Evolutionary conservation across 1,140 invertebrate genomes (phyloP).

Genomic region (Orchestia grillus): DNA sequence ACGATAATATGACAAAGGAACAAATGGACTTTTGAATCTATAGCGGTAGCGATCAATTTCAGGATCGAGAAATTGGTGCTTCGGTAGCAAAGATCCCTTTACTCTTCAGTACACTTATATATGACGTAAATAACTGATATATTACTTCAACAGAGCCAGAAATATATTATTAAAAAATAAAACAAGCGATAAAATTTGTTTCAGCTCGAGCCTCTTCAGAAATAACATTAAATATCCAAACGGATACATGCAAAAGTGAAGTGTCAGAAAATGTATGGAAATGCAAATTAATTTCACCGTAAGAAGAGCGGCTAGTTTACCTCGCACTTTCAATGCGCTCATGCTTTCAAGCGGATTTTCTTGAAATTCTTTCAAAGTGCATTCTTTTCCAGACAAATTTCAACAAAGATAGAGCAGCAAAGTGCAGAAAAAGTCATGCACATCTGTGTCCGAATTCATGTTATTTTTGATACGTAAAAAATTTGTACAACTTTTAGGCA

Average conservation of each 20-base stretch:
- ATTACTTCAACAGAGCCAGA: neutral
- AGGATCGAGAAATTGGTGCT: neutral
- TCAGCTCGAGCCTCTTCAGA: neutral
- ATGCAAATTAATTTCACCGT: neutral
- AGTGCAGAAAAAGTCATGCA: neutral
- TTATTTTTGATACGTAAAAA: neutral
- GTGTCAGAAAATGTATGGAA: too few species aligned
- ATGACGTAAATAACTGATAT: too few species aligned
- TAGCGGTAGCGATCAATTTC: neutral
- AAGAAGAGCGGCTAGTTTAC: neutral
- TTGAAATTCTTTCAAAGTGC: neutral
- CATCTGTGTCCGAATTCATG: neutral
- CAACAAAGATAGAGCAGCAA: too few species aligned
- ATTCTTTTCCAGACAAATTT: neutral
- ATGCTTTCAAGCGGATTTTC: neutral
- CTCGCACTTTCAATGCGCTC: neutral
- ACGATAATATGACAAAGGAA: neutral
- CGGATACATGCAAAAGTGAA: neutral
- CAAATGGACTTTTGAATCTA: neutral
- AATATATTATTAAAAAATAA: neutral
- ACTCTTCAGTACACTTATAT: too few species aligned
- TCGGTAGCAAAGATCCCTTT: neutral
- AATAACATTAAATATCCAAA: neutral
- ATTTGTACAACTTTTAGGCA: neutral
- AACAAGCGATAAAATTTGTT: neutral